Evolutionary conservation across 2,113 vertebrate species (phyloP).

Genomic region (Dolichotis patagonum): DNA sequence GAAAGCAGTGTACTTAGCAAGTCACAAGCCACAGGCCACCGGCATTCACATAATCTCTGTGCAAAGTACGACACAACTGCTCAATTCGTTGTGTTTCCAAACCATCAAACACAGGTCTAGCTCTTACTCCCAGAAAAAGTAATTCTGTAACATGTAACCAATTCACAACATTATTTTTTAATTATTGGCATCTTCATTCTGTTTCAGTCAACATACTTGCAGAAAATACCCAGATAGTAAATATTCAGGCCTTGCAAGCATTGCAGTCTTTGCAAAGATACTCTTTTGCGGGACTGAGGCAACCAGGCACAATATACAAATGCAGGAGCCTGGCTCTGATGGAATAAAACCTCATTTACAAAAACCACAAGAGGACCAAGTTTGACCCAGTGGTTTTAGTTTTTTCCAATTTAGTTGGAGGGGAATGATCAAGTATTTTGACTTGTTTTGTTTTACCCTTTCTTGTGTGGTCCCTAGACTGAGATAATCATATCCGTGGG

Average conservation of each 20-base stretch:
- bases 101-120: not conserved
- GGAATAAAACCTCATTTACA: slow-evolving; percentile 52
- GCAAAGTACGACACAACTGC: not conserved
- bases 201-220: not conserved
- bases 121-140: not conserved
- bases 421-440: not conserved
- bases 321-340: not conserved
- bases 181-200: not conserved
- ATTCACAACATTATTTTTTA: slow-evolving; percentile 35
- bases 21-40: not conserved
- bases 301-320: not conserved
- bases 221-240: not conserved
- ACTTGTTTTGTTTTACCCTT: slow-evolving; percentile 15
- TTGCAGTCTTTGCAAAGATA: not conserved
- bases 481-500: not conserved
- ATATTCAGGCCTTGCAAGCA: not conserved
- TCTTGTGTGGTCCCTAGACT: not conserved
- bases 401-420: not conserved
- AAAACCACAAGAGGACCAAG: not conserved
- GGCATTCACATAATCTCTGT: not conserved
- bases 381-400: not conserved
- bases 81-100: not conserved
- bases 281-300: not conserved
- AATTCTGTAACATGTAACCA: not conserved
- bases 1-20: not conserved